Evolutionary conservation across 2,888 invertebrate species (phyloP).

Genomic region (Mystacides longicornis): DNA sequence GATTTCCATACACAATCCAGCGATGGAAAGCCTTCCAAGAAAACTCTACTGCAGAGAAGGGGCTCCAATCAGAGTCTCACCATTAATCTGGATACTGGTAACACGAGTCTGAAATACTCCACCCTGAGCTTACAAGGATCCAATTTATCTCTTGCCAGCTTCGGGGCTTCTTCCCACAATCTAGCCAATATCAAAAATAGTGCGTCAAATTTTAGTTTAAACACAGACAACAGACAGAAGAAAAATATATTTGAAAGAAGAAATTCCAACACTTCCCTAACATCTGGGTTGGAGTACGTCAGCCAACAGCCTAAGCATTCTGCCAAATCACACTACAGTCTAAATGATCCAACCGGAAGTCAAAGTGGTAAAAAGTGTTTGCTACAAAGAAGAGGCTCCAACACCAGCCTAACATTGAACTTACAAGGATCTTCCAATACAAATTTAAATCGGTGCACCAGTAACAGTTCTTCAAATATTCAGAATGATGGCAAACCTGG

Average conservation of each 20-base stretch:
- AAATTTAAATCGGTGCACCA: constrained; percentile 49
- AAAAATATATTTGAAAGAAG: constrained; percentile 72
- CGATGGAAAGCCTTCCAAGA: constrained; percentile 43
- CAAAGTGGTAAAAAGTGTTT: constrained; percentile 52
- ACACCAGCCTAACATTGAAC: constrained; percentile 78
- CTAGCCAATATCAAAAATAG: constrained; percentile 42
- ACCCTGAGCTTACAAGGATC: constrained; percentile 50
- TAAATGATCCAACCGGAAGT: constrained; percentile 30
- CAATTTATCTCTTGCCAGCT: constrained; percentile 43
- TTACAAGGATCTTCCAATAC: constrained; percentile 42
- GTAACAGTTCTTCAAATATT: constrained; percentile 47
- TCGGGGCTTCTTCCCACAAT: constrained; percentile 43
- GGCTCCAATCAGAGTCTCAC: constrained; percentile 57
- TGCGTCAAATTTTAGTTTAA: constrained; percentile 44
- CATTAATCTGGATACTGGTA: constrained; percentile 37
- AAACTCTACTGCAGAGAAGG: constrained; percentile 45
- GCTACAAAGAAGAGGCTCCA: constrained; percentile 74
- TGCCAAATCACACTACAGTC: constrained; percentile 36
- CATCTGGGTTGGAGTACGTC: constrained; percentile 52
- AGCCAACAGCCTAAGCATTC: constrained; percentile 37
- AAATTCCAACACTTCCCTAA: constrained; percentile 80
- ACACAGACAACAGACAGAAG: constrained; percentile 41
- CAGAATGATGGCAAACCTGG: constrained; percentile 39
- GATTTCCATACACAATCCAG: constrained; percentile 48
- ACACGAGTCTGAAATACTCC: constrained; percentile 24